Conservation (phyloP, 1,140 invertebrate genomes). For the Drosophila biarmipes region DNA sequence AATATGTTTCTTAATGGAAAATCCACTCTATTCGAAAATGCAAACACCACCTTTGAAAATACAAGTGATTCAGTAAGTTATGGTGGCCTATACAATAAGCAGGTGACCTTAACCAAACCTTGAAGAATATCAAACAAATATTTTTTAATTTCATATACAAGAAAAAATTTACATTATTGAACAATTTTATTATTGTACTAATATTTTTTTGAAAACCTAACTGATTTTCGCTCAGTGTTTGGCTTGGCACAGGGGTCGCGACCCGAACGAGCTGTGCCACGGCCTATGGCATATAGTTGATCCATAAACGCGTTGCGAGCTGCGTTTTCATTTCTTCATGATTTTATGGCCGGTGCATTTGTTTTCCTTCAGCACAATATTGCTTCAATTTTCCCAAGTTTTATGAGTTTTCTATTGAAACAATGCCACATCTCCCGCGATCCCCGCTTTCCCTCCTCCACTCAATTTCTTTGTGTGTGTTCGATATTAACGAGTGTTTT, state of each 20-base stretch:
- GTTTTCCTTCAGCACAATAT: constrained; percentile 66
- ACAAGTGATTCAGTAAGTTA: too few species aligned
- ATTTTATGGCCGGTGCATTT: constrained; percentile 64
- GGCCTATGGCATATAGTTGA: constrained; percentile 30
- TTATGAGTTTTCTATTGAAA: constrained; percentile 81
- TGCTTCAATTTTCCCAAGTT: constrained; percentile 70
- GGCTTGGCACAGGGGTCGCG: constrained; percentile 15
- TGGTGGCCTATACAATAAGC: too few species aligned
- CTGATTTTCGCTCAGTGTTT: constrained; percentile 2
- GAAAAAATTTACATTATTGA: too few species aligned
- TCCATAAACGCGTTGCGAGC: constrained; percentile 42
- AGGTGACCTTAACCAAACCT: too few species aligned
- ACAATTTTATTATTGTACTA: too few species aligned
- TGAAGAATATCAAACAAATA: too few species aligned
- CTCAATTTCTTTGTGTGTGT: constrained; percentile 43
- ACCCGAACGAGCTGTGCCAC: constrained; percentile 5
- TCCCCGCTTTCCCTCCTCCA: constrained; percentile 2
- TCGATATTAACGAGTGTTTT: constrained; percentile 63
- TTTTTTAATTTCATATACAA: too few species aligned
- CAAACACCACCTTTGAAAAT: too few species aligned
- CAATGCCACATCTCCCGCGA: constrained; percentile 45
- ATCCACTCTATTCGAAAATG: too few species aligned
- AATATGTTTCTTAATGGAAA: too few species aligned
- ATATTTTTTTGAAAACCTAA: too few species aligned
- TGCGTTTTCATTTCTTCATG: constrained; percentile 62